Base-by-base conservation (phyloP, 2,113 vertebrate species). In the Apodemus speciosus region DNA sequence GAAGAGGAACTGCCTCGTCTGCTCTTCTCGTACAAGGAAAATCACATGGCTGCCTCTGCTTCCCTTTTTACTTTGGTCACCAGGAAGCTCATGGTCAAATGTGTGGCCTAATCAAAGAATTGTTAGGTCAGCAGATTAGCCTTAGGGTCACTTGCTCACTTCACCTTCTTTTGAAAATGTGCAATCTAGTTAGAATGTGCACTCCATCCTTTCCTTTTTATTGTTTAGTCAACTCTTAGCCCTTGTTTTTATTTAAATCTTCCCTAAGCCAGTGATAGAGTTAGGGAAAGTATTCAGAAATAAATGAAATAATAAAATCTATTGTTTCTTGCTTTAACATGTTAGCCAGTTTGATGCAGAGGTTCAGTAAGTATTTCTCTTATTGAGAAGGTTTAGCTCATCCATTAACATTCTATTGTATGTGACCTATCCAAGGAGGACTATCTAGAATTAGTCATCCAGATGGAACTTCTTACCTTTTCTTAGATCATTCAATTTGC, bases 11-110 rank as follows among this genome's bases (percentile, higher is more conserved):
- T 89, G 23, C 58, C 56, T 38, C 25, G 30, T 71, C 77, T 93
- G 92, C 83, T 79, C 68, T 83, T 73, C 46, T 53, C 23, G 43
- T 88, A 93, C 64, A 72, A 79, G 76, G 68, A 87, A 85, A 85
- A 89, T 58, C 76, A 80, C 75, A 69, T 35, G 73, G 38, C 38
- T n/a, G 38, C 25, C 46, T 53, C 73, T 53, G 69, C 76, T 91
- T 93, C 90, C 68, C 49, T 90, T 92, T 95, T 85, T 40, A 51
- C 64, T 32, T 40, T 20, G 73, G 64, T 89, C n/a, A 77, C 88
- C 68, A 84, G 94, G 90, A 95, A 75, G 38, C 86, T 89, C 56
- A 21, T 53, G 66, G 43, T 58, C 38, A 75, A 85, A n/a, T 9
- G 16, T 7, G 27, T n/a, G 46, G 64, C 21, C 18, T 58, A 60